phyloP scores from a whole-genome alignment of 2,113 vertebrate species.

The Motacilla tschutschensis region DNA sequence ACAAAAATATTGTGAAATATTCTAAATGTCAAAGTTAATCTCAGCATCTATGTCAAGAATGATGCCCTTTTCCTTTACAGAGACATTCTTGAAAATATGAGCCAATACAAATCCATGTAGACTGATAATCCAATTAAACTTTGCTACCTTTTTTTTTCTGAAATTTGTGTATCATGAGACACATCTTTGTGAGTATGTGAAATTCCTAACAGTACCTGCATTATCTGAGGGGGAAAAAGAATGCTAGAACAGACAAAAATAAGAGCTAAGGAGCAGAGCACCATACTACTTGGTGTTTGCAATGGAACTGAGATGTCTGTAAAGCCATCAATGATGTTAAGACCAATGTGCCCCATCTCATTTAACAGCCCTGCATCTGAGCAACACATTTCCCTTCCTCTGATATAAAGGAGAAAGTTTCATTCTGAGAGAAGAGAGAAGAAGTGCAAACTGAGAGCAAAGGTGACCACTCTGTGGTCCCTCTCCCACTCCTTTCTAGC shows the following conservation, averaged over 20 bases:
- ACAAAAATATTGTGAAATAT: background rate
- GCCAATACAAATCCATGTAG: background rate
- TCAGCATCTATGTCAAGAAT: background rate
- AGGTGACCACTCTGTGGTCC: background rate
- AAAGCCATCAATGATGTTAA: background rate
- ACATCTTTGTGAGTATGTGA: background rate
- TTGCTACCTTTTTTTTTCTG: background rate
- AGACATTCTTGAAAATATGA: background rate
- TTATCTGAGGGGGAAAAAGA: background rate
- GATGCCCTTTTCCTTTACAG: background rate
- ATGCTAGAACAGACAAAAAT: background rate
- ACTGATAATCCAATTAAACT: background rate
- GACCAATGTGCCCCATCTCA: background rate
- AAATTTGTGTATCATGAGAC: background rate
- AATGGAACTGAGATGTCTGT: background rate
- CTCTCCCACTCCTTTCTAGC: background rate
- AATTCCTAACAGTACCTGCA: background rate
- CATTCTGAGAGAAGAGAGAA: background rate
- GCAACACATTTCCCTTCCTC: background rate
- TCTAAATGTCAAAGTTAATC: background rate
- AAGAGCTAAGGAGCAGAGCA: background rate
- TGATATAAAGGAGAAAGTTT: background rate
- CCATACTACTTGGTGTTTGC: background rate
- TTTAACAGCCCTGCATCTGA: background rate
- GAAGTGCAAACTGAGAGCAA: background rate